phyloP scores from a whole-genome alignment of 2,113 vertebrate species.

The Argyrosomus japonicus region DNA sequence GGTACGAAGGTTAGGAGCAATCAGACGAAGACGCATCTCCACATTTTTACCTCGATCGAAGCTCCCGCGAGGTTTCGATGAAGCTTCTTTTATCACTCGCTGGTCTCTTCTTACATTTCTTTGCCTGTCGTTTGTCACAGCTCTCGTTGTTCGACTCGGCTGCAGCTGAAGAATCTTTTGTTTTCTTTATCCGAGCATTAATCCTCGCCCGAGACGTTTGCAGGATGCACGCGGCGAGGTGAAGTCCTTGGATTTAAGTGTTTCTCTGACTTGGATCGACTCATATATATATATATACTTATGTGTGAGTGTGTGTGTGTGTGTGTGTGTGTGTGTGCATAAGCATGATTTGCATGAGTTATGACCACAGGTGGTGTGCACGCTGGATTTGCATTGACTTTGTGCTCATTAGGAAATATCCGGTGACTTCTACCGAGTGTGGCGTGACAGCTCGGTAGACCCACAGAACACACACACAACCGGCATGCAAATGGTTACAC shows the following conservation, averaged over 20 bases:
- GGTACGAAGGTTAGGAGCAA: background rate
- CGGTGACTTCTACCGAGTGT: slow-evolving; percentile 51
- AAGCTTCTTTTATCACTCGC: slow-evolving; percentile 25
- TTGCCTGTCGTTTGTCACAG: slow-evolving; percentile 17
- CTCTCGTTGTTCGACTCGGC: slow-evolving; percentile 34
- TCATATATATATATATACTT: too few species aligned
- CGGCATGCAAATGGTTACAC: slow-evolving; percentile 70
- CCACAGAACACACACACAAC: slow-evolving; percentile 24
- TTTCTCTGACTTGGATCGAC: slow-evolving; percentile 28
- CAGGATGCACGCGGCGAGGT: slow-evolving; percentile 36
- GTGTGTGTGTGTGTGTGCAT: slow-evolving; percentile 50
- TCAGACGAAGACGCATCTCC: background rate
- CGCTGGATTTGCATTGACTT: slow-evolving; percentile 62
- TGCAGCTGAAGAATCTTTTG: slow-evolving; percentile 47
- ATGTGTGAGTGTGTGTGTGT: slow-evolving; percentile 25
- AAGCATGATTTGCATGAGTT: slow-evolving; percentile 70
- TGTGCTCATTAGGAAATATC: slow-evolving; percentile 27
- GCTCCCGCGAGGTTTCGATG: slow-evolving; percentile 29
- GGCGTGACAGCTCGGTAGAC: slow-evolving; percentile 32
- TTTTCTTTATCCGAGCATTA: slow-evolving; percentile 60
- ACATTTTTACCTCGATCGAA: slow-evolving; percentile 46
- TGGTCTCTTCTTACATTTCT: slow-evolving; percentile 22
- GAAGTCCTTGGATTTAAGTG: slow-evolving; percentile 30
- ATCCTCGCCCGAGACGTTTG: slow-evolving; percentile 50
- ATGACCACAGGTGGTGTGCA: slow-evolving; percentile 57